Conservation (phyloP, 1,140 invertebrate genomes). For the Drosophila lacertosa region DNA sequence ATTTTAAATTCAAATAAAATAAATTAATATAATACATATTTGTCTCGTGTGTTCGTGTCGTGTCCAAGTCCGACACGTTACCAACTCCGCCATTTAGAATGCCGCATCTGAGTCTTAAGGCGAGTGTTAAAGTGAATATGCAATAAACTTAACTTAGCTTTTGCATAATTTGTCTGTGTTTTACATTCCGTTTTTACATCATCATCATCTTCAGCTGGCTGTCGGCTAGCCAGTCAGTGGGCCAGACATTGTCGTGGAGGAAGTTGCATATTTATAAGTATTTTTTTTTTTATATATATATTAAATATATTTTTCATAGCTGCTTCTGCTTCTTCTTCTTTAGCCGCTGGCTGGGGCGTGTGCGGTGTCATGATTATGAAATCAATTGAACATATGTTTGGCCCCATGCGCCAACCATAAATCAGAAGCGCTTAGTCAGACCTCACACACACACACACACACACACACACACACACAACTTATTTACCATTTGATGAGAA, state of each 20-base stretch:
- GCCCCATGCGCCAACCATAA: constrained; percentile 55
- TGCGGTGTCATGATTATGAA: constrained; percentile 75
- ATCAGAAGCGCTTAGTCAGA: constrained; percentile 77
- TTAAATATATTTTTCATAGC: neutral
- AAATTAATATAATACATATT: constrained; percentile 2
- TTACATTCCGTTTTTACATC: constrained; percentile 73
- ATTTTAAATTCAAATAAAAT: constrained; percentile 30
- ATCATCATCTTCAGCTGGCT: constrained; percentile 45
- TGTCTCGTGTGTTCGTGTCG: too few relatives aligned
- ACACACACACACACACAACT: constrained; percentile 11
- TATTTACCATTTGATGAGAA: constrained; percentile 59
- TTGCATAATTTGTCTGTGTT: constrained; percentile 73
- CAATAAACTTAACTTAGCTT: constrained; percentile 67
- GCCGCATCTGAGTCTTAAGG: constrained; percentile 10
- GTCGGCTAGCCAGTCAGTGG: constrained; percentile 20
- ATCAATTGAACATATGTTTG: constrained; percentile 80
- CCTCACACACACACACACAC: constrained; percentile 14
- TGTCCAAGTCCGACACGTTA: neutral
- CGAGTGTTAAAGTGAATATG: constrained; percentile 43
- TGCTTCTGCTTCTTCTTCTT: constrained; percentile 15
- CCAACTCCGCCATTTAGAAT: neutral
- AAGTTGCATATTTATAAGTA: constrained; percentile 80
- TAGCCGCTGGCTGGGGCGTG: constrained; percentile 44
- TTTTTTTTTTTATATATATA: constrained; percentile 29
- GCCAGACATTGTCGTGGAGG: constrained; percentile 57